phyloP scores from a whole-genome alignment of 2,888 invertebrate species.

The Eulithis testata region DNA sequence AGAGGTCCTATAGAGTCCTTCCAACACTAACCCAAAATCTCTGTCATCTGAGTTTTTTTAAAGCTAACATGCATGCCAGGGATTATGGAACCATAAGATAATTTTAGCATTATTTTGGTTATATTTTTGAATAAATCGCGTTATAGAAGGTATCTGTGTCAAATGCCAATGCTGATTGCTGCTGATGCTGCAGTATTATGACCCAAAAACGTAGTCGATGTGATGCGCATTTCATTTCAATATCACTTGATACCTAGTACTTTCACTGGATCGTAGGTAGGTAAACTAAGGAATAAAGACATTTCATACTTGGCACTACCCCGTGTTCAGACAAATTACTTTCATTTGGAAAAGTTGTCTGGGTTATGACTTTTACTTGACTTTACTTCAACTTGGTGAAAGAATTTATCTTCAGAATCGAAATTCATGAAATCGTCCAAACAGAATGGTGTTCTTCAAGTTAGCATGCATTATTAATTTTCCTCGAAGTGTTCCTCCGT shows the following conservation, averaged over 20 bases:
- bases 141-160: slow-evolving; percentile 2
- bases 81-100: too few species aligned
- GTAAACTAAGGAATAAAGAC: too few species aligned
- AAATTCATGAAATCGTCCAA: neutral
- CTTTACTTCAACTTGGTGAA: neutral
- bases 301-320: too few species aligned
- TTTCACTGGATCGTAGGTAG: too few species aligned
- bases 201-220: slow-evolving; percentile 12
- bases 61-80: too few species aligned
- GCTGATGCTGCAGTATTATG: slow-evolving; percentile 13
- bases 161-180: slow-evolving; percentile 13
- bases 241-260: neutral
- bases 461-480: neutral
- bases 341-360: too few species aligned
- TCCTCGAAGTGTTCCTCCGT: neutral
- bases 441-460: neutral
- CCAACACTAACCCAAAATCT: too few species aligned
- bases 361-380: too few species aligned
- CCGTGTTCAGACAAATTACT: too few species aligned
- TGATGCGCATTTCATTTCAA: slow-evolving; percentile 3
- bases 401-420: neutral
- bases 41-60: too few species aligned
- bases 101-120: too few species aligned
- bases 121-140: neutral
- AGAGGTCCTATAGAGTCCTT: too few species aligned